phyloP scores from a whole-genome alignment of 2,797 vertebrate genomes.

The Selene dorsalis region DNA sequence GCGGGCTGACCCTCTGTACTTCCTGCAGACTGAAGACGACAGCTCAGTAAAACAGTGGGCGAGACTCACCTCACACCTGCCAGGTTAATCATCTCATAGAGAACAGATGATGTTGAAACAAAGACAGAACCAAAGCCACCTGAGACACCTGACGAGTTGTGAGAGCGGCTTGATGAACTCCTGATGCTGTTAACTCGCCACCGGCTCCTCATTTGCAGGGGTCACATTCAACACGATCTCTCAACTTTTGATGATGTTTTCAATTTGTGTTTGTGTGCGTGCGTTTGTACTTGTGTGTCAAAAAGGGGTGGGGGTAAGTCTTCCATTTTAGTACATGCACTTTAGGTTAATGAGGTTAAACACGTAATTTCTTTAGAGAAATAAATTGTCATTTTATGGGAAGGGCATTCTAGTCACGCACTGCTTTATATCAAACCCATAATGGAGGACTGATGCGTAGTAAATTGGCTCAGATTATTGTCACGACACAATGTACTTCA shows the following conservation, averaged over 20 bases:
- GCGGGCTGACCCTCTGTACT: constrained; percentile 66
- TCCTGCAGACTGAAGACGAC: constrained; percentile 62
- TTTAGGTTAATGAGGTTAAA: constrained; percentile 85
- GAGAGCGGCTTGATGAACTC: constrained; percentile 54
- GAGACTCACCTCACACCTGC: constrained; percentile 72
- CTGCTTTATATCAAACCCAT: constrained; percentile 81
- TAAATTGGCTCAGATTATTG: constrained; percentile 83
- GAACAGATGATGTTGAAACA: constrained; percentile 63
- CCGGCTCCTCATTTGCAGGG: constrained; percentile 66
- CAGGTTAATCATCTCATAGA: constrained; percentile 76
- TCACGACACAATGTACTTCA: constrained; percentile 81
- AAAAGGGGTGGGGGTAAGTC: constrained; percentile 47
- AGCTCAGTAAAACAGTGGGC: constrained; percentile 71
- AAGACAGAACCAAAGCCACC: constrained; percentile 50
- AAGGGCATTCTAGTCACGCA: constrained; percentile 80
- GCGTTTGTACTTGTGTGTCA: constrained; percentile 14
- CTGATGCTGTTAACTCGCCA: constrained; percentile 51
- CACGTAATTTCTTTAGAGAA: constrained; percentile 72
- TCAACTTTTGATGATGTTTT: constrained; percentile 71
- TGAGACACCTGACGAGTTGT: constrained; percentile 41
- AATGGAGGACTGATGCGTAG: constrained; percentile 82
- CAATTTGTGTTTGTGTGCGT: constrained; percentile 63
- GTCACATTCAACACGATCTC: constrained; percentile 68
- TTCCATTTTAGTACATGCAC: constrained; percentile 69
- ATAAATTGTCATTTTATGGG: constrained; percentile 81